Evolutionary conservation across 2,888 invertebrate species (phyloP), one percentile per base, ranked within the genome.

Genomic region (Lasioglossum figueresi): DNA sequence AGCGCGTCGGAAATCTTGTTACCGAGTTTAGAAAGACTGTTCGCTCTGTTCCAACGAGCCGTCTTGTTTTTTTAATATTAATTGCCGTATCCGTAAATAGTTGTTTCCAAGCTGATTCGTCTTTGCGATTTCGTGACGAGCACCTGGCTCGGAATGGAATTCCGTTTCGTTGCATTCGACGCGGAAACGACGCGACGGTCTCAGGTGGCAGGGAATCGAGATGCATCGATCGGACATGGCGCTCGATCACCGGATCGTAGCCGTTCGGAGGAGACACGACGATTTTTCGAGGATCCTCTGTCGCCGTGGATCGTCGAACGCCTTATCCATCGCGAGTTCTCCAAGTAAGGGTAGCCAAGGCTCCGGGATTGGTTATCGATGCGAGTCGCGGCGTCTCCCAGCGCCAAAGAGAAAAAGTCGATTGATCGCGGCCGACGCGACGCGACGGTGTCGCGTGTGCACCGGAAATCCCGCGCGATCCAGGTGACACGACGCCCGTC

Each of bases 391-490:
- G 31, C 79, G 66, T 84, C 80, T 14, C 19, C 27, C 82, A 81
- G 79, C 89, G 79, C 89, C 86, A 88, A 88, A 90, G 84, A 88
- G 86, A 91, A 91, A 88, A 90, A 86, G 78, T 56, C 82, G 82
- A 85, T 82, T 87, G 86, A 77, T 85, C 85, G 86, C 37, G 74
- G 74, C 85, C 83, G 79, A 45, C 16, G 45, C 45, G 45, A 45
- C 45, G 45, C 45, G 45, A 76, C 75, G 81, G 82, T 76, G 80
- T 76, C 80, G 79, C 79, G 83, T 78, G 83, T 79, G 84, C 84
- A 82, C 87, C 91, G 89, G 88, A 90, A 90, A 88, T 89, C 90
- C 80, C 87, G 84, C 73, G 75, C 87, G 83, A 90, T 88, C 85
- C 79, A 79, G 75, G 81, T 83, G 89, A 86, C 86, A 85, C 81